Percentiles rank a stretch among this genome's conserved stretches.
Conservation (phyloP, 2,888 invertebrate genomes). For the Pomacea canaliculata region DNA sequence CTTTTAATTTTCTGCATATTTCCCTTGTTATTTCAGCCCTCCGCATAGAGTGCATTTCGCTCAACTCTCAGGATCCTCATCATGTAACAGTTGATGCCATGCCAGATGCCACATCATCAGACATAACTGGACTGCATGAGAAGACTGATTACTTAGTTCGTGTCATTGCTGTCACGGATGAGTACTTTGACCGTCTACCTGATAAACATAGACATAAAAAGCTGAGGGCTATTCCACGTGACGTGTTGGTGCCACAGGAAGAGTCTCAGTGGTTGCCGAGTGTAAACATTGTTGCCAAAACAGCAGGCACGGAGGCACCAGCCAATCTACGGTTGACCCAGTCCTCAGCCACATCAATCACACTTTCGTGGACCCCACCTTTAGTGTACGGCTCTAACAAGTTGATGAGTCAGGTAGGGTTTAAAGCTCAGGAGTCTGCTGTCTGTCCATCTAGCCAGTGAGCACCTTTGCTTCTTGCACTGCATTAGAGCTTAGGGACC, state of each 20-base stretch:
- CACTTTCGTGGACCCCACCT: conserved; percentile 66
- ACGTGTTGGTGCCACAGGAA: conserved; percentile 55
- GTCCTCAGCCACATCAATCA: conserved; percentile 58
- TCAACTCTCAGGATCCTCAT: conserved; percentile 52
- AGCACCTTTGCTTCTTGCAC: no score
- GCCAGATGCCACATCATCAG: conserved; percentile 61
- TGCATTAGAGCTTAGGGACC: no score
- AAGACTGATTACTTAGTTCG: conserved; percentile 67
- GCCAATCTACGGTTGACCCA: conserved; percentile 55
- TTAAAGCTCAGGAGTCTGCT: not conserved
- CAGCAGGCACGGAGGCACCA: conserved; percentile 68
- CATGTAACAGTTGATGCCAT: conserved; percentile 58
- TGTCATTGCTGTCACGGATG: conserved; percentile 68
- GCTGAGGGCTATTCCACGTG: conserved; percentile 54
- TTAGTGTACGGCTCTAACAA: conserved; percentile 68
- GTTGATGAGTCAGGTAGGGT: conserved; percentile 41
- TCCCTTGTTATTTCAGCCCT: conserved; percentile 46
- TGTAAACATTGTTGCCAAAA: conserved; percentile 62
- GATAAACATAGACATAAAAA: conserved; percentile 59
- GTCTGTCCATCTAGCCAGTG: no score
- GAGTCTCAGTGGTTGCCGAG: conserved; percentile 67
- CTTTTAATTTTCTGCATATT: no score
- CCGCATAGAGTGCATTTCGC: conserved; percentile 65
- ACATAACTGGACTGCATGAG: conserved; percentile 62
- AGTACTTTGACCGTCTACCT: conserved; percentile 68